Evolutionary conservation across 64 coral and sea anemone species (phyloP).

Genomic region (Montipora foliosa): DNA sequence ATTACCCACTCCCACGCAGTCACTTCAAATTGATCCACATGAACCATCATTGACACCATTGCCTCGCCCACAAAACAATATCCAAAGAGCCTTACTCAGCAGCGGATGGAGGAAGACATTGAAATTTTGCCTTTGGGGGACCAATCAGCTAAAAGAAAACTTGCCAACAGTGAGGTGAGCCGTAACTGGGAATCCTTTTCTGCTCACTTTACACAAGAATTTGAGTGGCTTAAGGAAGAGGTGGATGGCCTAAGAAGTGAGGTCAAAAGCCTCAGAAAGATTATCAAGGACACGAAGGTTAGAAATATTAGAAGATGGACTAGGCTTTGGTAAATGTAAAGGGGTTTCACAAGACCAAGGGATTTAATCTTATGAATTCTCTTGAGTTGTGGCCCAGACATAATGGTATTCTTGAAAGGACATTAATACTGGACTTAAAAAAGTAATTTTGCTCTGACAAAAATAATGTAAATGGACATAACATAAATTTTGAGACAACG

Average conservation of each 20-base stretch:
- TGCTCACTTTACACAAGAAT: slow-evolving; percentile 40
- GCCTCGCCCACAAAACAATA: background rate
- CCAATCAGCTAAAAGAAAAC: background rate
- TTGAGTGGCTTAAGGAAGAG: slow-evolving; percentile 40
- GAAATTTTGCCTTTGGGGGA: background rate
- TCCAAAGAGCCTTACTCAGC: background rate
- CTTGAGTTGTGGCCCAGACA: no score
- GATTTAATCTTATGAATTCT: no score
- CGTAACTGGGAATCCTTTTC: slow-evolving; percentile 29
- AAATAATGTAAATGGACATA: no score
- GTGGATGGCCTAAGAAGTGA: slow-evolving; percentile 36
- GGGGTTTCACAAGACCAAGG: no score
- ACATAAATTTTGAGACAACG: no score
- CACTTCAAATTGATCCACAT: background rate
- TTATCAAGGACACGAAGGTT: slow-evolving; percentile 9
- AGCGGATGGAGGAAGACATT: background rate
- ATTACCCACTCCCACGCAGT: background rate
- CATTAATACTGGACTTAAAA: no score
- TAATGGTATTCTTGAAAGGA: no score
- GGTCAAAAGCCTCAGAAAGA: slow-evolving; percentile 12
- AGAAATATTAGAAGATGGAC: background rate
- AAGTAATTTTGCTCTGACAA: no score
- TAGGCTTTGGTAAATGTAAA: no score
- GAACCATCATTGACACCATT: slow-evolving; percentile 1
- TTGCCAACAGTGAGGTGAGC: background rate